Evolutionary conservation across 1,140 invertebrate genomes (phyloP), one percentile per base, ranked within the genome.

Genomic region (Apis florea): DNA sequence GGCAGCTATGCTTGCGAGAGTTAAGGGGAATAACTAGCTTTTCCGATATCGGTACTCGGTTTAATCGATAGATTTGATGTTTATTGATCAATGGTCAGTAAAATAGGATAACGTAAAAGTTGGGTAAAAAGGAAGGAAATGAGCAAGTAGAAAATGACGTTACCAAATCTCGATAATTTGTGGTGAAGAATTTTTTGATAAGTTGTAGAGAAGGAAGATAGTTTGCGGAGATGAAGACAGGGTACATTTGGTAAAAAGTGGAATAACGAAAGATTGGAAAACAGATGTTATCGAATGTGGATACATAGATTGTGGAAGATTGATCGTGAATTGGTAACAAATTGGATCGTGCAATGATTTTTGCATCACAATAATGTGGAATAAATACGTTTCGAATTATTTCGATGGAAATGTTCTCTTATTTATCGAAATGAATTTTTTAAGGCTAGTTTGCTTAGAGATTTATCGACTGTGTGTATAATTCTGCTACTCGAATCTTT

Each of bases 1-100:
- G 79, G 79, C 79, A 54, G 26, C 24, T 6, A 40, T n/a, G 71
- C 61, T 75, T 66, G 71, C 61, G 58, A 81, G 58, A 81, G 71
- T 71, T 59, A 40, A 40, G n/a, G 19, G 68, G 12, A 71, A 76
- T 67, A 21, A 40, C 78, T 80, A 74, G 31, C 53, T 80, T 80
- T 67, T 53, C 78, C 1, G 53, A 49, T 12, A 80, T 74, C 78
- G 78, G 53, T 80, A 74, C 61, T 49, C 26, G 12, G 24, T 12
- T 47, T n/a, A 2, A 31, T 67, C 51, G 13, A 56, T 13, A 19
- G 49, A 26, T 21, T 59, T 24, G 11, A 59, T 31, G 9, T 51
- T 69, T 49, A 15, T 21, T 49, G 40, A 12, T 68, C 9, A 47
- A 40, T 15, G 26, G 40, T 47, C 17, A n/a, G 13, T 9, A 8